Conservation (phyloP, 2,797 vertebrate species). For the Clarias pachynema region DNA sequence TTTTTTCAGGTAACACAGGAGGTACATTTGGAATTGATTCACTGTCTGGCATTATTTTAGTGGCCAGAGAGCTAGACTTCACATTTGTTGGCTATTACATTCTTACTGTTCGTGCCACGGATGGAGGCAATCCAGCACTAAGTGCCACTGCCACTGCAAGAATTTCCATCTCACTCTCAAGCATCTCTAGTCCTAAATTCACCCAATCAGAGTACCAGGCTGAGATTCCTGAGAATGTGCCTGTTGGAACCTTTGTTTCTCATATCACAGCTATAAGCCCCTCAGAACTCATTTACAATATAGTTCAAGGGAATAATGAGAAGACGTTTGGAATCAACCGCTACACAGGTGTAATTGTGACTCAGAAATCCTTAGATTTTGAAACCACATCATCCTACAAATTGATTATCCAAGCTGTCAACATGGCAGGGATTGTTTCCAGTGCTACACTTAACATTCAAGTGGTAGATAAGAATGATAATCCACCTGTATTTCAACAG, state of each 20-base stretch:
- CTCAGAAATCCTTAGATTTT: conserved; percentile 87
- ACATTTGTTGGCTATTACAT: conserved; percentile 84
- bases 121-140: conserved; percentile 86
- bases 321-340: conserved; percentile 87
- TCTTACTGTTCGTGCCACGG: conserved; percentile 86
- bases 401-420: conserved; percentile 84
- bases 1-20: conserved; percentile 85
- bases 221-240: conserved; percentile 87
- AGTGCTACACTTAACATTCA: conserved; percentile 83
- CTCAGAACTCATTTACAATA: conserved; percentile 87
- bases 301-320: conserved; percentile 84
- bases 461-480: conserved; percentile 92
- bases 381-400: conserved; percentile 80
- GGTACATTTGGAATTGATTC: conserved; percentile 88
- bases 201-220: conserved; percentile 85
- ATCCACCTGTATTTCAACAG: conserved; percentile 82
- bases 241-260: conserved; percentile 81
- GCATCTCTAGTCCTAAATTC: conserved; percentile 90
- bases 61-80: conserved; percentile 85
- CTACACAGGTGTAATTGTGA: conserved; percentile 88
- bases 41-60: conserved; percentile 85
- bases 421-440: conserved; percentile 88
- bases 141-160: conserved; percentile 84
- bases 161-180: conserved; percentile 84
- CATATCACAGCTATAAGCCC: conserved; percentile 85